These are phyloP conservation scores for Frankliniella intonsa DNA, from an alignment of 2,888 invertebrate species.

Conservation along the genomic window DNA sequence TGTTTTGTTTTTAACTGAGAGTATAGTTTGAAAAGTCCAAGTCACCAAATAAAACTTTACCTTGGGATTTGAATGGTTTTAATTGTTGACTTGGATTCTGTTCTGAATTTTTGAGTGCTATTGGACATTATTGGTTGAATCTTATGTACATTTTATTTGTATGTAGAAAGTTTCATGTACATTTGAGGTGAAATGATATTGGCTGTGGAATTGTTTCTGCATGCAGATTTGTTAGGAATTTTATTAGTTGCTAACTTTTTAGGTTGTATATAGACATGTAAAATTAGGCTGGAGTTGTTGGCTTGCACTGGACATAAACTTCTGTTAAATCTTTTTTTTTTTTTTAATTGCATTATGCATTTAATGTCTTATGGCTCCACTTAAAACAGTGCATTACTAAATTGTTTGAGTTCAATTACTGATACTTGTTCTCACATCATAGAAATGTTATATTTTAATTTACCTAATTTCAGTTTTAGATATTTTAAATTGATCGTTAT, in stretches of 20 bases:
- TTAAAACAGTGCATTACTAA: background rate
- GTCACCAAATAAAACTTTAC: slow-evolving; percentile 3
- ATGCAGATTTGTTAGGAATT: background rate
- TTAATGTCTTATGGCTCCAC: background rate
- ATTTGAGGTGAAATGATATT: background rate
- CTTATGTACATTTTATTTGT: background rate
- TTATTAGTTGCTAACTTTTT: background rate
- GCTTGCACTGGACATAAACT: too few species aligned
- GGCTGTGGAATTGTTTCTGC: slow-evolving; percentile 26
- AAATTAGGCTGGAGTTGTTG: background rate
- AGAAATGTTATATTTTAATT: background rate
- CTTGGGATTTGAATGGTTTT: background rate
- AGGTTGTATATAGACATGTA: too few species aligned
- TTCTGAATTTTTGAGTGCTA: background rate
- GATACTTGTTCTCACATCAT: background rate
- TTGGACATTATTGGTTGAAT: background rate
- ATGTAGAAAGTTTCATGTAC: background rate
- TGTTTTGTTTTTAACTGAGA: background rate
- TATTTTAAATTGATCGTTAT: background rate
- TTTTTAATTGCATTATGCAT: background rate
- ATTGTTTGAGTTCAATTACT: background rate
- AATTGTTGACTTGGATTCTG: slow-evolving; percentile 12
- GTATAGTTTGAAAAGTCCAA: background rate
- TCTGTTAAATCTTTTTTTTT: background rate
- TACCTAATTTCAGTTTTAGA: background rate